Conservation (phyloP, 2,888 invertebrate genomes). For the Agrypnus murinus region DNA sequence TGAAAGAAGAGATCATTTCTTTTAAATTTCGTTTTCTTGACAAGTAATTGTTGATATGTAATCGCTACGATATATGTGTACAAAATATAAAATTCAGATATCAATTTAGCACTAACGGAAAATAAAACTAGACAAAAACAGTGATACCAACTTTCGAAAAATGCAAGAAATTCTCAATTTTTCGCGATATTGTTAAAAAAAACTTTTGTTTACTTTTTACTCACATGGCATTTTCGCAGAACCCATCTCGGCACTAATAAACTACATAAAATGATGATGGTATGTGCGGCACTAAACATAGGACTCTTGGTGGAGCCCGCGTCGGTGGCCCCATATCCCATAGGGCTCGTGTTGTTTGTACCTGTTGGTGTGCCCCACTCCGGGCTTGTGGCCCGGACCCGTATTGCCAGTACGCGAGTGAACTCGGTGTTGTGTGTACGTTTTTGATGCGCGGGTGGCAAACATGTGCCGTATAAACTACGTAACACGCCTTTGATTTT, state of each 20-base stretch:
- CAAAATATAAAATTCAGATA: no score
- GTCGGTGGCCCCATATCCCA: conserved; percentile 45
- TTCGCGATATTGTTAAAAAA: no score
- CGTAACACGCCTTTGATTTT: conserved; percentile 22
- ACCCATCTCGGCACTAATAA: conserved; percentile 11
- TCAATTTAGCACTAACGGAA: no score
- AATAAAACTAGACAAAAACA: no score
- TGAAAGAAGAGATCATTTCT: no score
- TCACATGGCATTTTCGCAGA: conserved; percentile 16
- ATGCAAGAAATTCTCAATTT: no score
- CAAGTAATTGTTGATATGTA: no score
- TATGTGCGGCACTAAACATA: conserved; percentile 26
- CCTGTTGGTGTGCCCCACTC: conserved; percentile 56
- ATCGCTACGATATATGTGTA: no score
- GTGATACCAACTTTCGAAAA: no score
- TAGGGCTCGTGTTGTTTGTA: conserved; percentile 47
- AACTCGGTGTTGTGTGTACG: conserved; percentile 46
- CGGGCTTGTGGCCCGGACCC: conserved; percentile 45
- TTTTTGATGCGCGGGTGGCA: conserved; percentile 35
- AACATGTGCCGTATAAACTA: conserved; percentile 39
- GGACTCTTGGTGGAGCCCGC: conserved; percentile 26
- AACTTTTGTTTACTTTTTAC: conserved; percentile 13
- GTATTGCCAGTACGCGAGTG: conserved; percentile 52
- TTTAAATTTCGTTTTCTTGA: no score
- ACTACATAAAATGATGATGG: conserved; percentile 1